Evolutionary conservation across 2,113 vertebrate genomes (phyloP).

Genomic region (Cyanistes caeruleus): DNA sequence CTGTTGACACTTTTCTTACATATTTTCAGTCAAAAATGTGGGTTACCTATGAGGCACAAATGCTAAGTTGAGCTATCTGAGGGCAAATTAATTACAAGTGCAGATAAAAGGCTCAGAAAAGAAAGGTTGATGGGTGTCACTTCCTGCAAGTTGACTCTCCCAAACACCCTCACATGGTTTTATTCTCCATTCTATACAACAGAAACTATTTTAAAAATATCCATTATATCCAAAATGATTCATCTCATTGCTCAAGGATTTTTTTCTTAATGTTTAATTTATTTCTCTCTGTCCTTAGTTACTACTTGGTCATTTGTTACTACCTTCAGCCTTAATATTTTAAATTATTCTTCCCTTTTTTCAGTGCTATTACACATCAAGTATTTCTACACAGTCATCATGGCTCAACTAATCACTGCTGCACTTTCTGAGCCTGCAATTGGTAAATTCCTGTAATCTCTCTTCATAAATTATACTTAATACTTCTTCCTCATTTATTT

Average conservation of each 20-base stretch:
- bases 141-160: neutral
- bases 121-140: neutral
- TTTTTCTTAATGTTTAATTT: constrained; percentile 49
- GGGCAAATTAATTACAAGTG: neutral
- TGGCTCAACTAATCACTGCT: constrained; percentile 11
- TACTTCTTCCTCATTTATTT: constrained; percentile 21
- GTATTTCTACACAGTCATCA: constrained; percentile 5
- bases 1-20: neutral
- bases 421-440: constrained; percentile 26
- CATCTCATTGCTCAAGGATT: constrained; percentile 1
- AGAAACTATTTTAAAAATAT: neutral
- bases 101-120: neutral
- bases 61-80: neutral
- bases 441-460: constrained; percentile 57
- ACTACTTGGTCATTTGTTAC: constrained; percentile 28
- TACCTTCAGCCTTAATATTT: constrained; percentile 32
- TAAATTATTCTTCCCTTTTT: constrained; percentile 35
- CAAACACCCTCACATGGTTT: neutral
- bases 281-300: constrained; percentile 5
- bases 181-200: neutral
- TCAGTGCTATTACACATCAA: constrained; percentile 10
- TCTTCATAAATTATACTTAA: constrained; percentile 62
- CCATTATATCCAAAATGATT: constrained; percentile 33
- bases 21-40: neutral
- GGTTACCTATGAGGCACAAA: neutral